Conservation (phyloP, 2,797 vertebrate genomes). For the Ambastaia sidthimunki region DNA sequence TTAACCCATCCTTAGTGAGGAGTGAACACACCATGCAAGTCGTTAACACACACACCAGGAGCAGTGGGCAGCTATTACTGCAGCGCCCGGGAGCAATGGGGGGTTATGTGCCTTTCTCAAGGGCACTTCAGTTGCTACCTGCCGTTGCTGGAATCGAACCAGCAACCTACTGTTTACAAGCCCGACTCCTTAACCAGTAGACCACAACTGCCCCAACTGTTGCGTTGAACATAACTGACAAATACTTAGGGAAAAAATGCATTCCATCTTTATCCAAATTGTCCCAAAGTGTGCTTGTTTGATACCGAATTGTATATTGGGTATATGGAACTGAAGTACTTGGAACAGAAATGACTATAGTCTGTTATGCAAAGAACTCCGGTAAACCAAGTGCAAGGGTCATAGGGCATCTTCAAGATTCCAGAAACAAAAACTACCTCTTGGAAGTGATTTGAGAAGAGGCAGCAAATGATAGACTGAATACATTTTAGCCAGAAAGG, state of each 20-base stretch:
- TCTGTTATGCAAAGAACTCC: neutral
- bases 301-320: neutral
- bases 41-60: too few species aligned
- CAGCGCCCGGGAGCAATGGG: too few species aligned
- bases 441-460: slow-evolving; percentile 24
- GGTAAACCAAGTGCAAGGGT: slow-evolving; percentile 27
- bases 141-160: too few species aligned
- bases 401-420: neutral
- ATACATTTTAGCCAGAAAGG: neutral
- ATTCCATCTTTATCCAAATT: slow-evolving; percentile 8
- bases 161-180: too few species aligned
- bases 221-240: neutral
- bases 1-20: too few species aligned
- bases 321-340: too few species aligned
- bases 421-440: slow-evolving; percentile 11
- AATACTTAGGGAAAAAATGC: neutral
- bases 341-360: neutral
- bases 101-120: too few species aligned
- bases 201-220: too few species aligned
- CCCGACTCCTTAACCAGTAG: too few species aligned
- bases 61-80: too few species aligned
- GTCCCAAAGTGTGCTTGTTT: neutral
- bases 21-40: too few species aligned
- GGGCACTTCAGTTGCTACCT: too few species aligned
- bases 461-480: neutral